These are phyloP conservation scores for Polyommatus icarus DNA, from an alignment of 2,888 invertebrate genomes.

Conservation along the genomic window DNA sequence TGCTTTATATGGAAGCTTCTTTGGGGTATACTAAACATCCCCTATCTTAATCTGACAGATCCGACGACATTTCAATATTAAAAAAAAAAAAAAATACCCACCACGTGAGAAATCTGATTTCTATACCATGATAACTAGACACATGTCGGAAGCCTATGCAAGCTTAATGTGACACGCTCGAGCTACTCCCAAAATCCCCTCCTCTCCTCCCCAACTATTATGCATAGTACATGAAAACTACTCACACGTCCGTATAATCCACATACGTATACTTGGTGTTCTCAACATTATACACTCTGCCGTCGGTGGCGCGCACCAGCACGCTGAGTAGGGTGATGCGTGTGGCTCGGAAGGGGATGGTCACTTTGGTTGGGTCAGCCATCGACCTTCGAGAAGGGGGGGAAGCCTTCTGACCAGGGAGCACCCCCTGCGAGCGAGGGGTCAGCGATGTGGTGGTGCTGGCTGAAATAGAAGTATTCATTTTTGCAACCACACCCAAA, in stretches of 20 bases:
- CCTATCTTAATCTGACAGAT: too few species aligned
- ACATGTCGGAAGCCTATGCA: too few species aligned
- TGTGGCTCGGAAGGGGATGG: conserved; percentile 47
- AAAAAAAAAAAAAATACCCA: too few species aligned
- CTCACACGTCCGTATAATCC: conserved; percentile 49
- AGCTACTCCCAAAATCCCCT: too few species aligned
- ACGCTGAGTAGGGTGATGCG: conserved; percentile 47
- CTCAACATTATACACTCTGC: conserved; percentile 52
- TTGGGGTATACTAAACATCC: too few species aligned
- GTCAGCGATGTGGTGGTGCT: neutral
- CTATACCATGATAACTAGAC: too few species aligned
- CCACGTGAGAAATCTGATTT: too few species aligned
- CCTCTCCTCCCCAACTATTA: too few species aligned
- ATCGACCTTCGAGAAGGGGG: conserved; percentile 38
- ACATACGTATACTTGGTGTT: conserved; percentile 45
- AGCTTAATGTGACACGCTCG: too few species aligned
- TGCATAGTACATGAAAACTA: neutral
- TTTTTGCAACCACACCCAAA: too few species aligned
- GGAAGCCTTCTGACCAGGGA: neutral
- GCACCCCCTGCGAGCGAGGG: neutral
- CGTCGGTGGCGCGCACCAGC: conserved; percentile 47
- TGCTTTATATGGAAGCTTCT: too few species aligned
- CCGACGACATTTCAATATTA: too few species aligned
- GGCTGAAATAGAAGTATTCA: neutral
- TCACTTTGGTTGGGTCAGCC: conserved; percentile 39